A percentile compares a stretch with the other conserved stretches of the same genome.
These are phyloP conservation scores for Blastobasis adustella DNA, from an alignment of 2,888 invertebrate genomes.

Conservation along the genomic window DNA sequence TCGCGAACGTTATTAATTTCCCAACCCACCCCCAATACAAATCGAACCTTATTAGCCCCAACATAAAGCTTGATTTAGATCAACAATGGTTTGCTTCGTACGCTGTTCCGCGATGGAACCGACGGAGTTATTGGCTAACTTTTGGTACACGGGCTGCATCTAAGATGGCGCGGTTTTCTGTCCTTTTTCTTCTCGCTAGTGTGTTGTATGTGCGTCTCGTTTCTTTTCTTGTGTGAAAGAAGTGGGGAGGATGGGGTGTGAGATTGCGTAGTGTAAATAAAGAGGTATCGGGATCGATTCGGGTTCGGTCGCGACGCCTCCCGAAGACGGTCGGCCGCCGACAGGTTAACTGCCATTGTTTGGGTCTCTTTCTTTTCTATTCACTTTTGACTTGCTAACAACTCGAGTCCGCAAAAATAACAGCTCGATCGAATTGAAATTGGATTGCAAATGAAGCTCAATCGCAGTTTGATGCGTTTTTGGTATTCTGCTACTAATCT, in stretches of 20 bases:
- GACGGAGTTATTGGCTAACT: constrained; percentile 66
- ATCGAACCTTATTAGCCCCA: constrained; percentile 6
- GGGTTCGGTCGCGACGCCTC: constrained; percentile 8
- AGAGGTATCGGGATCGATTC: constrained; percentile 50
- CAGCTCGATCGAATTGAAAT: no score
- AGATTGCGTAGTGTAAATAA: constrained; percentile 60
- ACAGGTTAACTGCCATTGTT: no score
- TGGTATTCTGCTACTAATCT: no score
- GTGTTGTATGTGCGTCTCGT: constrained; percentile 31
- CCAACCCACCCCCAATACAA: constrained; percentile 26
- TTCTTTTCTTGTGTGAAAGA: constrained; percentile 58
- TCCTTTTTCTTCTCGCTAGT: constrained; percentile 34
- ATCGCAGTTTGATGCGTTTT: no score
- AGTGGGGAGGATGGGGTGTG: constrained; percentile 40
- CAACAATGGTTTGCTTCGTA: constrained; percentile 31
- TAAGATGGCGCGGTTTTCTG: constrained; percentile 61
- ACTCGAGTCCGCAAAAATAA: no score
- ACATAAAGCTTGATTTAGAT: constrained; percentile 41
- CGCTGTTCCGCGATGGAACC: constrained; percentile 31
- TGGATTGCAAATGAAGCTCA: no score
- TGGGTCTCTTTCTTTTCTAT: no score
- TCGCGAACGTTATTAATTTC: constrained; percentile 56
- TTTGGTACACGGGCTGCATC: constrained; percentile 69
- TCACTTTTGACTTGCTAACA: no score
- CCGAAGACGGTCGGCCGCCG: not conserved